Base-by-base conservation (phyloP, 2,888 invertebrate genomes). In the Tetragonisca angustula region DNA sequence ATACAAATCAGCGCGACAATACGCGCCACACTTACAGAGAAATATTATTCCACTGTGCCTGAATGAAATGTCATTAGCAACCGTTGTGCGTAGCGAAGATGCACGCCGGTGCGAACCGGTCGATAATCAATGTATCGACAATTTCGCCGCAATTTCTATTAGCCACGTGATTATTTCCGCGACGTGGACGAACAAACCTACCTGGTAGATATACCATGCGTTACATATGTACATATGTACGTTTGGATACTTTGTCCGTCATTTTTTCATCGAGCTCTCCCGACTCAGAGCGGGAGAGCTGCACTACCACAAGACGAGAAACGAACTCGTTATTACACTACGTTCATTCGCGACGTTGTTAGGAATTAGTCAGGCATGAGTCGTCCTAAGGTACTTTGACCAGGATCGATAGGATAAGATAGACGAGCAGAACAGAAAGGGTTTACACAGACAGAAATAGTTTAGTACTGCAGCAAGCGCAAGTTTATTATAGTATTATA, bases 271-370 rank as follows among this genome's bases (percentile, higher is more conserved):
- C 62, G 32, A 43, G 24, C 62, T 17, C 54, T 61, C 43, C 43
- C 43, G 43, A 43, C n/a, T 2, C 27, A 27, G 27, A n/a, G n/a
- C n/a, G n/a, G 27, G 17, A 27, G 52, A 49, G 19, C 59, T 76
- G 43, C 43, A 9, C 43, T 43, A 9, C 9, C 43, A 9, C 43
- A 9, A 43, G 9, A 4, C 43, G 43, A 11, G 43, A 43, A 9
- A 79, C 71, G 52, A 83, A 83, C 83, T 81, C 76, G 76, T 83
- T 83, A 68, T 50, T 72, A 72, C 62, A 50, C 69, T 56, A 24
- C 56, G 36, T 54, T 61, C 21, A 32, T 61, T 50, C 43, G 43
- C 43, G 43, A 43, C 43, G 43, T 43, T 9, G 43, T 43, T 43
- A 43, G 43, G 11, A 43, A 43, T 43, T 43, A 43, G 43, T 43